Evolutionary conservation across 2,888 invertebrate species (phyloP), one percentile per base, ranked within the genome.

Genomic region (Imbricaverruca yamaguchii): DNA sequence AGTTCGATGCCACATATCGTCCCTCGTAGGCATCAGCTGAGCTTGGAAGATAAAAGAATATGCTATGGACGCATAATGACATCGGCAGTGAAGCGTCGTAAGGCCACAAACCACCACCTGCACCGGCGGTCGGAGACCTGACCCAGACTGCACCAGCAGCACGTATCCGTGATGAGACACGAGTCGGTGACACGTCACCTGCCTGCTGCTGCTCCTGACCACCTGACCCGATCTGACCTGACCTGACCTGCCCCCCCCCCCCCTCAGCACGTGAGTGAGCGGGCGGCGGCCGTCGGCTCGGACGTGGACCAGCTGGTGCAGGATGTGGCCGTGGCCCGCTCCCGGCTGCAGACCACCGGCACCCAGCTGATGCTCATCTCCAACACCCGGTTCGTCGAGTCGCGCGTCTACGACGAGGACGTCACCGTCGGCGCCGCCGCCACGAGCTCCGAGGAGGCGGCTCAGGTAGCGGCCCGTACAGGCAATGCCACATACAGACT

Each of bases 321-420:
- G 87, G 92, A 93, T 0, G 92, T 94, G 85, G 92, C 93, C 81
- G 90, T 94, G 82, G 86, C 93, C 25, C 91, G 92, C 84, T 94
- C 94, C 0, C 25, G 85, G 83, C 88, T 90, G 79, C 87, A 93
- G 91, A 93, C 94, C 25, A 88, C 88, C 85, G 88, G 87, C 81
- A 87, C 88, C 81, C 85, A 87, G 88, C 88, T 86, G 83, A 87
- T 85, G 85, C 87, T 86, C 85, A 87, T 89, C 84, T 87, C 88
- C 83, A 88, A 88, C 83, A 89, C 89, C 81, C 86, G 85, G 74
- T 87, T 89, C 13, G 85, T 89, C 82, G 89, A 90, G 59, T 88
- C 90, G 25, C 87, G 88, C 39, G 86, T 90, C 21, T 88, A 89
- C 81, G 85, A 89, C 80, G 90, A 90, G 85, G 84, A 90, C 55